These are phyloP conservation scores for Dermatophagoides farinae DNA, from an alignment of 1,140 invertebrate genomes.

Conservation along the genomic window DNA sequence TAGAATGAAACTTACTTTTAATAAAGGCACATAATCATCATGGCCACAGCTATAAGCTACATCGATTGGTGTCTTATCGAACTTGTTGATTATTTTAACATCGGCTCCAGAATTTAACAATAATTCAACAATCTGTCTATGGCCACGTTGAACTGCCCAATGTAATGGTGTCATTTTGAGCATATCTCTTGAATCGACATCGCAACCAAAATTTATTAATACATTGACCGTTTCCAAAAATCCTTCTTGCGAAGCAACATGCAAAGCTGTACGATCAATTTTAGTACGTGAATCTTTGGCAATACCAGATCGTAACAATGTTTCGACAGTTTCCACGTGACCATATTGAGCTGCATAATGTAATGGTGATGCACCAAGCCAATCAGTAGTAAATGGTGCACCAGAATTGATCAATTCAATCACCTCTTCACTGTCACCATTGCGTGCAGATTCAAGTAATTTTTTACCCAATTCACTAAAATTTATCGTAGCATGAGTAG, in stretches of 20 bases:
- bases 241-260: constrained; percentile 66
- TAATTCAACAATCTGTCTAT: constrained; percentile 42
- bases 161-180: constrained; percentile 80
- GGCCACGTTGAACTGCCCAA: constrained; percentile 74
- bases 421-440: constrained; percentile 53
- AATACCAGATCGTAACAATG: constrained; percentile 60
- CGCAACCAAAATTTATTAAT: constrained; percentile 50
- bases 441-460: constrained; percentile 49
- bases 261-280: constrained; percentile 70
- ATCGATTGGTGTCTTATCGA: constrained; percentile 56
- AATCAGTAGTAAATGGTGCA: constrained; percentile 75
- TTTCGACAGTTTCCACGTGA: constrained; percentile 54
- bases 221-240: constrained; percentile 52
- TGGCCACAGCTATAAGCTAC: constrained; percentile 44
- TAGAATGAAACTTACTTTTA: constrained; percentile 28
- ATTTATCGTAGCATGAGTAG: constrained; percentile 8
- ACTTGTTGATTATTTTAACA: constrained; percentile 46
- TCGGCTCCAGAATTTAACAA: constrained; percentile 51
- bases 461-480: constrained; percentile 58
- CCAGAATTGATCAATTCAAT: constrained; percentile 58
- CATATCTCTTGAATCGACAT: constrained; percentile 62
- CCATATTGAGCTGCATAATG: constrained; percentile 66
- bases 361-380: constrained; percentile 63
- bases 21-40: constrained; percentile 38
- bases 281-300: constrained; percentile 70